These are phyloP conservation scores for Syrphus vitripennis DNA, from an alignment of 2,888 invertebrate genomes.

Conservation along the genomic window DNA sequence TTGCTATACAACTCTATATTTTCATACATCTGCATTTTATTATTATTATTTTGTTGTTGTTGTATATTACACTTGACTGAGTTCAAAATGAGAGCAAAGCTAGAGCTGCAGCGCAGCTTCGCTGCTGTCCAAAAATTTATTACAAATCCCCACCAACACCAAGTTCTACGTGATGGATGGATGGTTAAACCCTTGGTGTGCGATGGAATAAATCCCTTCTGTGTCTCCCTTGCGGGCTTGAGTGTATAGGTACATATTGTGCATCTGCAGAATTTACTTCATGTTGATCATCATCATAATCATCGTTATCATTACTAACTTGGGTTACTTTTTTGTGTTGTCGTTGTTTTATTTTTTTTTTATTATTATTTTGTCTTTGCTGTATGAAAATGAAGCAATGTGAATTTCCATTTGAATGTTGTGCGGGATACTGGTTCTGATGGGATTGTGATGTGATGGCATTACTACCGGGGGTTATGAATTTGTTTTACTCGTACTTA, in stretches of 20 bases:
- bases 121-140: constrained; percentile 37
- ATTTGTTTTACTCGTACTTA: constrained; percentile 27
- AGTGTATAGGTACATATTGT: neutral
- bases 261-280: constrained; percentile 21
- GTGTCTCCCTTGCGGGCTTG: neutral
- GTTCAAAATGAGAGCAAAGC: constrained; percentile 22
- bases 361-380: neutral
- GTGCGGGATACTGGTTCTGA: neutral
- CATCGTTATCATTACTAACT: neutral
- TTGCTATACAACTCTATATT: neutral
- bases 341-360: neutral
- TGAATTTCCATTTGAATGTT: constrained; percentile 42
- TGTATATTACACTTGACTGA: constrained; percentile 1
- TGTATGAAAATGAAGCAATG: constrained; percentile 29
- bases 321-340: neutral
- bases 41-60: constrained; percentile 19
- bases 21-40: constrained; percentile 8
- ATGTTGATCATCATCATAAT: neutral
- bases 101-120: neutral
- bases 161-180: neutral
- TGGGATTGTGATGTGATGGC: neutral
- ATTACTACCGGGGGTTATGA: constrained; percentile 27
- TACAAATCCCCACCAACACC: constrained; percentile 19
- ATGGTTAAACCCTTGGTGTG: constrained; percentile 20
- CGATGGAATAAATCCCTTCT: neutral